These are phyloP conservation scores for Pyrocephalus nanus DNA, from an alignment of 2,797 vertebrate species.

Conservation along the genomic window DNA sequence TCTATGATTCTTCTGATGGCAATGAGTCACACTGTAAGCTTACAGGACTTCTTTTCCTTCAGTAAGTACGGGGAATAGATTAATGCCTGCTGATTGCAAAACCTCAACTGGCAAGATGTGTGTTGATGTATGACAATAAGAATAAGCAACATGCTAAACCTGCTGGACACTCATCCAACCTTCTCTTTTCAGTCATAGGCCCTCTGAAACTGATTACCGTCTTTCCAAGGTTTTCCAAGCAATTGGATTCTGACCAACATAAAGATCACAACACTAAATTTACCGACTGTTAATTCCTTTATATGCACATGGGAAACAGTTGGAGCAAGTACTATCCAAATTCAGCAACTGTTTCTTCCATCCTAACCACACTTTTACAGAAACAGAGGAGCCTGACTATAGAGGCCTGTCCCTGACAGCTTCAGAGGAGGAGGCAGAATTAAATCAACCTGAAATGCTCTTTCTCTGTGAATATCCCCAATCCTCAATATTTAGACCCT, in stretches of 20 bases:
- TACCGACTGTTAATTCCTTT: slow-evolving; percentile 15
- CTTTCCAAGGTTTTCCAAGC: not conserved
- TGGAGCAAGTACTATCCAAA: not conserved
- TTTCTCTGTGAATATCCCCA: not conserved
- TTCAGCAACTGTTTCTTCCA: slow-evolving; percentile 7
- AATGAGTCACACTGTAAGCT: fast-evolving
- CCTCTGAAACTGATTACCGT: not conserved
- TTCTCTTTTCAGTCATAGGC: not conserved
- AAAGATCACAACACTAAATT: slow-evolving; percentile 24
- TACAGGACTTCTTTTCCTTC: not conserved
- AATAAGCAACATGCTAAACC: not conserved
- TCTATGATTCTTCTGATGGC: not conserved
- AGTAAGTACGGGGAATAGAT: not conserved
- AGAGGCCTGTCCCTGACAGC: not conserved
- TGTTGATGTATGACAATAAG: not conserved
- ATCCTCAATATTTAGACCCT: not conserved
- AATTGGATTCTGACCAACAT: not conserved
- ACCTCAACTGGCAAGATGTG: not conserved
- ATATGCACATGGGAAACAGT: not conserved
- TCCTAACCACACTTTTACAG: not conserved
- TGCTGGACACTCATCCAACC: not conserved
- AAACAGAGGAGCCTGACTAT: not conserved
- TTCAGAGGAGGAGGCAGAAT: not conserved
- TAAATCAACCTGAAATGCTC: not conserved
- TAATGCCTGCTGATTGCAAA: not conserved